Conservation (phyloP, 2,797 vertebrate species). For the Morus bassanus region DNA sequence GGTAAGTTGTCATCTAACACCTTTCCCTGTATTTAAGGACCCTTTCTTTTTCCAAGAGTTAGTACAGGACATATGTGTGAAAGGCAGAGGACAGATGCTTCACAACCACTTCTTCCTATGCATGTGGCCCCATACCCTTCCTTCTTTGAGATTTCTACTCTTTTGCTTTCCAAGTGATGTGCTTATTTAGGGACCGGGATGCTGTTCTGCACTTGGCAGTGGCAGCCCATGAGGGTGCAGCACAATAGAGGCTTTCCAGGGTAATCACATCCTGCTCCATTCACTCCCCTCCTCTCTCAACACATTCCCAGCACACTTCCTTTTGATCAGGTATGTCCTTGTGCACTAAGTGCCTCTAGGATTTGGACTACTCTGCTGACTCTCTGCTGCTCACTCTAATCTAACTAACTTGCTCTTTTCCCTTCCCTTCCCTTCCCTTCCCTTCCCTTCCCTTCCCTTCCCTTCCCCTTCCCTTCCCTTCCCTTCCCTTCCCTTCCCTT, state of each 20-base stretch:
- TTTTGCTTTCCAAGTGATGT: not conserved
- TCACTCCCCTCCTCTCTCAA: not conserved
- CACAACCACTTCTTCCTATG: not conserved
- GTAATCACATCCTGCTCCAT: not conserved
- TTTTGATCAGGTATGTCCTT: not conserved
- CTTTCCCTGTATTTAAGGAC: not conserved
- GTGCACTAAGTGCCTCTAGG: not conserved
- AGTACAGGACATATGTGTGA: not conserved
- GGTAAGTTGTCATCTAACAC: not conserved
- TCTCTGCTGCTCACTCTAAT: not conserved
- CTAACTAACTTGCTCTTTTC: fast-evolving
- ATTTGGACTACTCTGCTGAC: not conserved
- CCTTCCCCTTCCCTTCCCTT: too few relatives aligned
- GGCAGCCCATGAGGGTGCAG: not conserved
- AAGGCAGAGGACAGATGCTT: not conserved
- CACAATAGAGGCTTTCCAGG: not conserved
- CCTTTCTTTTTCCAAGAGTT: not conserved
- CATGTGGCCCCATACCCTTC: not conserved
- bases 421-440: not conserved
- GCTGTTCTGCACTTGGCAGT: not conserved
- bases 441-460: not conserved
- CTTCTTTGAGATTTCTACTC: not conserved
- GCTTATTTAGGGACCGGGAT: not conserved
- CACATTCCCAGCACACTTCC: not conserved
- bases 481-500: too few relatives aligned